Evolutionary conservation across 2,797 vertebrate species (phyloP).

Genomic region (Acrossocheilus wenchowensis): DNA sequence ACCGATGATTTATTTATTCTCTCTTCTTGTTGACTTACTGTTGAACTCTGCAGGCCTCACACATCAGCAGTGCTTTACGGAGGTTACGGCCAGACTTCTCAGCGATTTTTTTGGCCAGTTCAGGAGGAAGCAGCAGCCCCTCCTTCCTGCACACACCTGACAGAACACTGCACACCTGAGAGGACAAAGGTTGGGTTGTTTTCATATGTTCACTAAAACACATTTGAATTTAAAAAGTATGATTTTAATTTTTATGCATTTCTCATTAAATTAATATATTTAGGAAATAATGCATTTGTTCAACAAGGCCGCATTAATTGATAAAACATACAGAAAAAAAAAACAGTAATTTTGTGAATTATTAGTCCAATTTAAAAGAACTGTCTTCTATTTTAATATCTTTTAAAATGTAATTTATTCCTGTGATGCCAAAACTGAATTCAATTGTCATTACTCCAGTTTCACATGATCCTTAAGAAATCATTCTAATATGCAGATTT

Average conservation of each 20-base stretch:
- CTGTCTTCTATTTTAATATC: background rate
- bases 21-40: constrained; percentile 82
- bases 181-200: background rate
- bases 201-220: background rate
- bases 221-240: background rate
- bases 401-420: background rate
- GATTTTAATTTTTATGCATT: background rate
- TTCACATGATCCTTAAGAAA: background rate
- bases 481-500: background rate
- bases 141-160: constrained; percentile 92
- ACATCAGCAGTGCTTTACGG: constrained; percentile 94
- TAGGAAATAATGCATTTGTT: background rate
- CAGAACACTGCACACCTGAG: constrained; percentile 89
- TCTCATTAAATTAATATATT: background rate
- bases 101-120: constrained; percentile 87
- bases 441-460: background rate
- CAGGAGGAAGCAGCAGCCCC: constrained; percentile 87
- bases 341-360: background rate
- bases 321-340: background rate
- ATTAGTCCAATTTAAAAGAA: background rate
- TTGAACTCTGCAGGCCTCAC: constrained; percentile 96
- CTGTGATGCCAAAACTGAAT: background rate
- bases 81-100: constrained; percentile 94
- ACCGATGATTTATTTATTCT: background rate
- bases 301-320: background rate